phyloP scores from a whole-genome alignment of 2,888 invertebrate genomes.

The Morpho achilles region DNA sequence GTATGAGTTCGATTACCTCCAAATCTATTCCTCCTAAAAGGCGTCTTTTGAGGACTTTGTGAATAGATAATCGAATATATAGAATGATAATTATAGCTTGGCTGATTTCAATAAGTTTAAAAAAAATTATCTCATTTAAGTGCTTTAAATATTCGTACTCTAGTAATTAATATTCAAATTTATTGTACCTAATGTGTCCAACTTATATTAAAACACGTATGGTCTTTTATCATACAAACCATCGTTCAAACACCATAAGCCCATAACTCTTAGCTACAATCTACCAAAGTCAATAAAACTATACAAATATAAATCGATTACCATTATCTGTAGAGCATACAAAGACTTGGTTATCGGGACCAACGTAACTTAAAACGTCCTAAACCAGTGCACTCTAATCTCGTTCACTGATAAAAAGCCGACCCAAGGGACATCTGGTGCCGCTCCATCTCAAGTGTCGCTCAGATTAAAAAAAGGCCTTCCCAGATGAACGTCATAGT shows the following conservation, averaged over 20 bases:
- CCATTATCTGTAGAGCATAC: slow-evolving; percentile 28
- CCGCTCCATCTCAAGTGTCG: slow-evolving; percentile 49
- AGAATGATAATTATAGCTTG: too few relatives aligned
- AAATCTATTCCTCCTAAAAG: too few relatives aligned
- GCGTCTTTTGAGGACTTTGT: too few relatives aligned
- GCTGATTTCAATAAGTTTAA: too few relatives aligned
- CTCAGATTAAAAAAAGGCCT: slow-evolving; percentile 32
- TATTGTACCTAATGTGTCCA: too few relatives aligned
- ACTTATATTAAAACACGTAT: too few relatives aligned
- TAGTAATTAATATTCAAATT: too few relatives aligned
- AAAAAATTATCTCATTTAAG: too few relatives aligned
- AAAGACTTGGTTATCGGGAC: slow-evolving; percentile 44
- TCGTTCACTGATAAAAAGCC: slow-evolving; percentile 46
- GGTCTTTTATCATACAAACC: not conserved
- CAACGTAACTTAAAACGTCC: slow-evolving; percentile 40
- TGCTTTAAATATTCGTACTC: too few relatives aligned
- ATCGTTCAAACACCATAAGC: slow-evolving; percentile 3
- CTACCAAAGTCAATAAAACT: slow-evolving; percentile 10
- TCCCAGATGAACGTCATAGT: slow-evolving; percentile 7
- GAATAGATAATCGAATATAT: too few relatives aligned
- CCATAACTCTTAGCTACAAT: slow-evolving; percentile 9
- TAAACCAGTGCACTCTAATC: slow-evolving; percentile 56
- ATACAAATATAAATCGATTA: slow-evolving; percentile 25
- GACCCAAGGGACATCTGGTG: slow-evolving; percentile 57
- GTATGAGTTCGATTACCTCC: too few relatives aligned